Base-by-base conservation (phyloP, 1,140 invertebrate species). In the Calephelis virginiensis region DNA sequence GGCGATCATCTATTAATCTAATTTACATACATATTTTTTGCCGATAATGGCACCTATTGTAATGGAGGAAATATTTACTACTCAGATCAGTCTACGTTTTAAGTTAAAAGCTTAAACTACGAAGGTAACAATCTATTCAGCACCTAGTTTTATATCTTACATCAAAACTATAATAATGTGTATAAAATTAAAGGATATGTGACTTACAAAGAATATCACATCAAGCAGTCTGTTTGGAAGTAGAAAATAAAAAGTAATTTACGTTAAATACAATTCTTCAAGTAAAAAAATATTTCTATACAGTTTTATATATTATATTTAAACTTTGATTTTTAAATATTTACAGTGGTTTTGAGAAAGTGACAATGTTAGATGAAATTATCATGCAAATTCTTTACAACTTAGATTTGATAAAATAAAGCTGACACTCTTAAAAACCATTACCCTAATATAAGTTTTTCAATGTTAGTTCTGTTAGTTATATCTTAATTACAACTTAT, bases 91-190 rank as follows among this genome's bases (percentile, higher is more conserved):
- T 74, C 64, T 69, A 71, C 59, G 28, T 43, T 64, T 66, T 67
- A 50, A 49, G 62, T 45, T 63, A 49, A 5, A 48, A 60, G 59
- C 60, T 60, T 62, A 62, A 65, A 63, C 48, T 71, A 71, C 45
- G 67, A 73, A 73, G 68, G 64, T 68, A 74, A 74, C 70, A 74
- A 72, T 66, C 61, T 68, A 70, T 69, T 71, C 53, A 64, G 67
- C 69, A 73, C 63, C 68, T 69, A 72, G 53, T 49, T 67, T 65
- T 62, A 70, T 56, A 65, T 17, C 11, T 17, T 61, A 48, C 63
- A 61, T 64, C 38, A 13, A 67, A 14, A 45, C 50, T 66, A 70
- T 49, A 70, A 48, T 47, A 13, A 64, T 59, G 68, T 53, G 28
- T 65, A 65, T 60, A 65, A 50, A 63, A 46, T 56, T 47, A 47